phyloP scores from a whole-genome alignment of 1,140 invertebrate species.

The Arion vulgaris region DNA sequence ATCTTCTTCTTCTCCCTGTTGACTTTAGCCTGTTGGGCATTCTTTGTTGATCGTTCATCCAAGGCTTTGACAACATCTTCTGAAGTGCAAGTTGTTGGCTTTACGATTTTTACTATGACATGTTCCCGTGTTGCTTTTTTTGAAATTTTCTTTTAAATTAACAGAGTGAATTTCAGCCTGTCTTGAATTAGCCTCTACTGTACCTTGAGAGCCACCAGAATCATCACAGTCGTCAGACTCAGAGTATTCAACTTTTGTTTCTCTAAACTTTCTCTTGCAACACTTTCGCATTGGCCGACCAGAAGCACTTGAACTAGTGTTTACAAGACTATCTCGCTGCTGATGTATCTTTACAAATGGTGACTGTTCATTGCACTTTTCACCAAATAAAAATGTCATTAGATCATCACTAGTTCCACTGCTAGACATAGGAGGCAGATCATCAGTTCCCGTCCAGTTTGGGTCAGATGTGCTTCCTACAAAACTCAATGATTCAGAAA shows the following conservation, averaged over 20 bases:
- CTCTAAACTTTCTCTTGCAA: background rate
- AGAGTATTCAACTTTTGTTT: background rate
- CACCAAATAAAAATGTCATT: background rate
- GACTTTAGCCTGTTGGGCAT: conserved; percentile 66
- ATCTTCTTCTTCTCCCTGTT: conserved; percentile 69
- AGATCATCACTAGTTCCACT: background rate
- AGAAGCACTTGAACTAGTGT: background rate
- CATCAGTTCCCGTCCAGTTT: background rate
- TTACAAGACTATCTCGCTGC: background rate
- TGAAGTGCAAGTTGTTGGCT: background rate
- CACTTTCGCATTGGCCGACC: background rate
- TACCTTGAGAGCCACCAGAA: background rate
- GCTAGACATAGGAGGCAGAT: background rate
- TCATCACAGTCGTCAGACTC: background rate
- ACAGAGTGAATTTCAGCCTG: no score
- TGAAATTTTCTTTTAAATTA: background rate
- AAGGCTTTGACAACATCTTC: conserved; percentile 48
- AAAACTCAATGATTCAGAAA: conserved; percentile 42
- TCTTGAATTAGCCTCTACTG: background rate
- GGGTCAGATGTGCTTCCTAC: background rate
- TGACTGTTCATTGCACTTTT: background rate
- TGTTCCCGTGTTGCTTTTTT: no score
- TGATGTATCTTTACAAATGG: background rate
- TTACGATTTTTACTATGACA: conserved; percentile 13
- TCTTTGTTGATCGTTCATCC: conserved; percentile 63